Evolutionary conservation across 2,888 invertebrate genomes (phyloP).

Genomic region (Conops quadrifasciatus): DNA sequence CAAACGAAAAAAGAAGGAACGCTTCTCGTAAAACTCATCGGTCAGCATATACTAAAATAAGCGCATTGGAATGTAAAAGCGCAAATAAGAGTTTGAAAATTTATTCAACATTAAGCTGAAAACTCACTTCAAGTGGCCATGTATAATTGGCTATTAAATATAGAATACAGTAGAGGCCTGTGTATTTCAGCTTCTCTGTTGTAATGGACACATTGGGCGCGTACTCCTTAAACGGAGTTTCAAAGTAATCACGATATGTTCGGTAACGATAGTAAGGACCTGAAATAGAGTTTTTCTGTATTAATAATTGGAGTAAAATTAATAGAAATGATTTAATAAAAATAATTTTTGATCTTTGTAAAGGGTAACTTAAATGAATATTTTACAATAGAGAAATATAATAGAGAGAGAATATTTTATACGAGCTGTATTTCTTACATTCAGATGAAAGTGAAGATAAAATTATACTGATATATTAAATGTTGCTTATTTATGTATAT

Average conservation of each 20-base stretch:
- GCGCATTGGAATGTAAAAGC: constrained; percentile 34
- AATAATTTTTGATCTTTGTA: neutral
- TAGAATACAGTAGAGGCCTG: constrained; percentile 73
- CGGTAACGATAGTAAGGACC: constrained; percentile 94
- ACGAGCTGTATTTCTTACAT: no score
- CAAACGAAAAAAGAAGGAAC: constrained; percentile 79
- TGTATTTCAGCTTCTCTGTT: constrained; percentile 72
- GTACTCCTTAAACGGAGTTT: constrained; percentile 73
- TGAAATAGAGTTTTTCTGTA: neutral
- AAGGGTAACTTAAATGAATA: neutral
- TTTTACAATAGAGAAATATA: neutral
- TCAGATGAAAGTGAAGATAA: no score
- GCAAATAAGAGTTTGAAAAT: neutral
- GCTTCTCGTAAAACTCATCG: constrained; percentile 76
- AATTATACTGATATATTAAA: no score
- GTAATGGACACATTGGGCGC: constrained; percentile 72
- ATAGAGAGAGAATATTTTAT: no score
- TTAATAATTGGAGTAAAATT: neutral
- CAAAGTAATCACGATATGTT: constrained; percentile 83
- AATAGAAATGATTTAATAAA: neutral
- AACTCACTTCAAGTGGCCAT: constrained; percentile 79
- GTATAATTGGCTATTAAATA: constrained; percentile 73
- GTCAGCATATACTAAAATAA: constrained; percentile 77
- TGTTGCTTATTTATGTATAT: no score
- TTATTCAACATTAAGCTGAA: neutral